These are phyloP conservation scores for Burhinus bistriatus DNA, from an alignment of 2,113 vertebrate species.

Conservation along the genomic window DNA sequence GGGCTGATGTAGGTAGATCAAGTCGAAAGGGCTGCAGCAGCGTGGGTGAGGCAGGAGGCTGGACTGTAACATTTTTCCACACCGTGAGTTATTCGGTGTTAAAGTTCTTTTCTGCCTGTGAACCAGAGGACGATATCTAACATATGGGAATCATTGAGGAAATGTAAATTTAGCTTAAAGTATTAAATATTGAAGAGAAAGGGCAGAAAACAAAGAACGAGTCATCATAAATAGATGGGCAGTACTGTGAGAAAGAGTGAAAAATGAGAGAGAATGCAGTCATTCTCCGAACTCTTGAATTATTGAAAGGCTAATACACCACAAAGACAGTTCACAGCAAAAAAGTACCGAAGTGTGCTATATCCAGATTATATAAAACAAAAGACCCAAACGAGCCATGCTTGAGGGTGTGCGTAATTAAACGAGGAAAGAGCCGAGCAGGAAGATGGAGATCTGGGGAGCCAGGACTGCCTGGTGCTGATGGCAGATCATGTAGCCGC, in stretches of 20 bases:
- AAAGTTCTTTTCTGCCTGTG: neutral
- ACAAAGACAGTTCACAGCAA: constrained; percentile 45
- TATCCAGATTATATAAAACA: neutral
- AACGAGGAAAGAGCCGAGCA: neutral
- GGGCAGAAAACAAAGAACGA: constrained; percentile 46
- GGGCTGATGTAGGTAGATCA: neutral
- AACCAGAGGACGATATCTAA: neutral
- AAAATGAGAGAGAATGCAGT: constrained; percentile 47
- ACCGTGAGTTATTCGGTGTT: neutral
- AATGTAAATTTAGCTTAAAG: constrained; percentile 65
- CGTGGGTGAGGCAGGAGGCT: neutral
- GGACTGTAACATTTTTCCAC: neutral
- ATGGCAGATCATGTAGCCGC: no score
- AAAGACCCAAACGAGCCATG: neutral
- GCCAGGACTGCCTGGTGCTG: neutral
- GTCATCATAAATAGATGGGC: constrained; percentile 51
- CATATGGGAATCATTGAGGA: constrained; percentile 22
- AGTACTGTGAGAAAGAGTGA: constrained; percentile 30
- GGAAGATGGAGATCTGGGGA: neutral
- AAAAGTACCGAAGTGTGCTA: neutral
- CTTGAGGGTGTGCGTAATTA: neutral
- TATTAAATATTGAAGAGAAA: constrained; percentile 57
- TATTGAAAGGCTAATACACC: constrained; percentile 61
- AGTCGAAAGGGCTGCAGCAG: neutral
- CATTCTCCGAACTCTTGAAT: constrained; percentile 19